Evolutionary conservation across 2,888 invertebrate genomes (phyloP).

Genomic region (Villa cingulata): DNA sequence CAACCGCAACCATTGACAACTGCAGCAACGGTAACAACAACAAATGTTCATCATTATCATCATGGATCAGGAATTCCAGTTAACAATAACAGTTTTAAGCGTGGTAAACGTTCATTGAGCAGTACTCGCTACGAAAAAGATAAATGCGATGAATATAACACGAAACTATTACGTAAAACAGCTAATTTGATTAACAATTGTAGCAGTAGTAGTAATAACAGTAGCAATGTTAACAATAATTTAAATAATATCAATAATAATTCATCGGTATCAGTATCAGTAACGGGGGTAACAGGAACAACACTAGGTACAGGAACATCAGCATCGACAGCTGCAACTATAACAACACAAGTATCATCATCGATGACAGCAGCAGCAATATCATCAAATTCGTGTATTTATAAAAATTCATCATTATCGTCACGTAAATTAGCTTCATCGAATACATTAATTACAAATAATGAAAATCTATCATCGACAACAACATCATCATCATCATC

Average conservation of each 20-base stretch:
- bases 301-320: background rate
- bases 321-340: background rate
- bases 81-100: conserved; percentile 22
- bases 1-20: conserved; percentile 1
- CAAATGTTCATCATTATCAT: conserved; percentile 14
- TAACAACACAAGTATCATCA: no score
- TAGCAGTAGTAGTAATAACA: conserved; percentile 14
- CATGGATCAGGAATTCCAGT: conserved; percentile 18
- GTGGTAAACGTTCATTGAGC: conserved; percentile 36
- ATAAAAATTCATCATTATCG: no score
- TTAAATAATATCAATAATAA: background rate
- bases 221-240: conserved; percentile 8
- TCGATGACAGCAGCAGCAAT: no score
- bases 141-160: conserved; percentile 35
- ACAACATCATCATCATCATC: background rate
- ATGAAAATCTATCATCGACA: background rate
- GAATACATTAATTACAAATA: no score
- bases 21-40: conserved; percentile 17
- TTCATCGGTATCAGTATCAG: conserved; percentile 4
- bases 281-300: conserved; percentile 7
- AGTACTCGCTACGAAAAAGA: conserved; percentile 36
- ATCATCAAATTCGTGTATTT: no score
- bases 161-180: conserved; percentile 32
- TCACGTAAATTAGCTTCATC: no score
- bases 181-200: conserved; percentile 11